phyloP scores from a whole-genome alignment of 2,888 invertebrate species.

The Ornithoptera priamus region DNA sequence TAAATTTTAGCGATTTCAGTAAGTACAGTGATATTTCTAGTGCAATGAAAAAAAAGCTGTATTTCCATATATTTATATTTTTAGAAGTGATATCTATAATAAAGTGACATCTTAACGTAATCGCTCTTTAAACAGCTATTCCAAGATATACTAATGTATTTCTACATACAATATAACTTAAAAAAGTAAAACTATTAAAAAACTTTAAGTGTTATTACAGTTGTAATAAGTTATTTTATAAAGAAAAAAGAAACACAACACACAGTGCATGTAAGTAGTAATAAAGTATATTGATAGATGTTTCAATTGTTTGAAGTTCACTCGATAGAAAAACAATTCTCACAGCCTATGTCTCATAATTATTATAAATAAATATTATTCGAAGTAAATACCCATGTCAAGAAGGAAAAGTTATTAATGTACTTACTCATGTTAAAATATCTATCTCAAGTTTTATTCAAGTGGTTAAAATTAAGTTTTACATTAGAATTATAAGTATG shows the following conservation, averaged over 20 bases:
- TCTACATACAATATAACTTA: neutral
- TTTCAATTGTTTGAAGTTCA: conserved; percentile 23
- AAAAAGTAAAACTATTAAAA: neutral
- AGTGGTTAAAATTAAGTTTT: no score
- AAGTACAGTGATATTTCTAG: neutral
- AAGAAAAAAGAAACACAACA: neutral
- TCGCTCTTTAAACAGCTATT: no score
- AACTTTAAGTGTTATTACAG: neutral
- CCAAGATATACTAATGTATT: neutral
- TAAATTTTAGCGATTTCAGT: neutral
- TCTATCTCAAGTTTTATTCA: no score
- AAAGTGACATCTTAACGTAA: no score
- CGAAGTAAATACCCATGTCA: neutral
- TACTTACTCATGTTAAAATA: neutral
- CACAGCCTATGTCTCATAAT: conserved; percentile 7
- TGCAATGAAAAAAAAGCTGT: neutral
- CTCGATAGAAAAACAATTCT: conserved; percentile 13
- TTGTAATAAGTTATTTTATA: neutral
- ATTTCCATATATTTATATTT: no score
- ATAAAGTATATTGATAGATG: conserved; percentile 21
- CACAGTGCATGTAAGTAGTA: neutral
- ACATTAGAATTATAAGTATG: no score
- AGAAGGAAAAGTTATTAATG: neutral
- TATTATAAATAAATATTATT: neutral
- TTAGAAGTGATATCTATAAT: no score